phyloP scores from a whole-genome alignment of 2,113 vertebrate species.

The Hemichromis elongatus region DNA sequence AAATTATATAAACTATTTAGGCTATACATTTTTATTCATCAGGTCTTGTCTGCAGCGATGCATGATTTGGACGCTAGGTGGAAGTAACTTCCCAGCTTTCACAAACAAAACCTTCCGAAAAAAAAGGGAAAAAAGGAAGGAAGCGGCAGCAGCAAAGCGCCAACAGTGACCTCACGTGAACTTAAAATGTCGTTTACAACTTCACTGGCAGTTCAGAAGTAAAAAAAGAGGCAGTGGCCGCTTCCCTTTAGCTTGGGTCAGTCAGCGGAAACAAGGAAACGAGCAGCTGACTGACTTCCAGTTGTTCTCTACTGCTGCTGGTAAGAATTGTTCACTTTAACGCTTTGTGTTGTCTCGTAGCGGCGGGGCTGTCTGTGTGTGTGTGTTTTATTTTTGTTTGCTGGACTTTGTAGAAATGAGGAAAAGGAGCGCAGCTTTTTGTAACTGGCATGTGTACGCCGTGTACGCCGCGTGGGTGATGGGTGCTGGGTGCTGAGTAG shows the following conservation, averaged over 20 bases:
- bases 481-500: background rate
- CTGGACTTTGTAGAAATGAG: background rate
- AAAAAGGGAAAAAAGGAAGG: background rate
- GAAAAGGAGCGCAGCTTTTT: background rate
- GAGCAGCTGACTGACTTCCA: background rate
- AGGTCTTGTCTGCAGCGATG: background rate
- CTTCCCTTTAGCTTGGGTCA: background rate
- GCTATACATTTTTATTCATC: background rate
- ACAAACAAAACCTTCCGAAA: background rate
- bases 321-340: slow-evolving; percentile 18
- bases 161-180: slow-evolving; percentile 12
- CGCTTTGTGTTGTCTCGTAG: background rate
- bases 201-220: background rate
- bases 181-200: background rate
- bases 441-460: background rate
- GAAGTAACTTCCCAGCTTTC: background rate
- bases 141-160: background rate
- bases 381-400: background rate
- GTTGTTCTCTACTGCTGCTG: background rate
- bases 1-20: background rate
- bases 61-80: background rate
- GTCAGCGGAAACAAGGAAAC: slow-evolving; percentile 24
- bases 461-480: too few species aligned
- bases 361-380: background rate
- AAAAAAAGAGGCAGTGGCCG: background rate